A percentile compares a stretch with the other conserved stretches of the same genome.
Evolutionary conservation across 2,113 vertebrate species (phyloP).

Genomic region (Apodemus sylvaticus): DNA sequence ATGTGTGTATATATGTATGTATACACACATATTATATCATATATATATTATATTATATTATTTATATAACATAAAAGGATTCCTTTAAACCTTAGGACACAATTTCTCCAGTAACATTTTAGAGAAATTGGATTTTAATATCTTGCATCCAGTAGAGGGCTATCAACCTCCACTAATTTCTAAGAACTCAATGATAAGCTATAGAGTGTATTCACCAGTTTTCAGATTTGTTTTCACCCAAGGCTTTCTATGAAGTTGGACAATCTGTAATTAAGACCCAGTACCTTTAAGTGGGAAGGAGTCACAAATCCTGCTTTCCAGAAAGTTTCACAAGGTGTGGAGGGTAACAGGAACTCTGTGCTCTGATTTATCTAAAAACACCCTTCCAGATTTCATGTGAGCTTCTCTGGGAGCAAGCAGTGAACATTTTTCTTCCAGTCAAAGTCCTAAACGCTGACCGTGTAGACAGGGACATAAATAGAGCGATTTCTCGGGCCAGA

Average conservation of each 20-base stretch:
- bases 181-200: rapidly evolving
- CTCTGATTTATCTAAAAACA: conserved; percentile 9
- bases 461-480: not conserved
- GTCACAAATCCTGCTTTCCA: not conserved
- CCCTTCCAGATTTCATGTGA: conserved; percentile 12
- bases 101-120: not conserved
- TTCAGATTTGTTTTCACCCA: not conserved
- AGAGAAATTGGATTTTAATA: not conserved
- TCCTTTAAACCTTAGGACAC: not conserved
- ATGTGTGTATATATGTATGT: not conserved
- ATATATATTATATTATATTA: too few species aligned
- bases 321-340: not conserved
- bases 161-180: conserved; percentile 35
- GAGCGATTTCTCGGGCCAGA: not conserved
- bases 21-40: not conserved
- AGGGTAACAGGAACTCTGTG: not conserved
- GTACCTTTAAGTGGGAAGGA: not conserved
- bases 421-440: not conserved
- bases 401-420: not conserved
- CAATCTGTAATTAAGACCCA: not conserved
- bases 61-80: not conserved
- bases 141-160: conserved; percentile 80
- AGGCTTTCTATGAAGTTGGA: conserved; percentile 3
- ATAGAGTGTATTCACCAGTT: not conserved
- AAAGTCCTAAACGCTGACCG: conserved; percentile 18